These are phyloP conservation scores for Zaprionus africanus DNA, from an alignment of 1,140 invertebrate species.

Conservation along the genomic window DNA sequence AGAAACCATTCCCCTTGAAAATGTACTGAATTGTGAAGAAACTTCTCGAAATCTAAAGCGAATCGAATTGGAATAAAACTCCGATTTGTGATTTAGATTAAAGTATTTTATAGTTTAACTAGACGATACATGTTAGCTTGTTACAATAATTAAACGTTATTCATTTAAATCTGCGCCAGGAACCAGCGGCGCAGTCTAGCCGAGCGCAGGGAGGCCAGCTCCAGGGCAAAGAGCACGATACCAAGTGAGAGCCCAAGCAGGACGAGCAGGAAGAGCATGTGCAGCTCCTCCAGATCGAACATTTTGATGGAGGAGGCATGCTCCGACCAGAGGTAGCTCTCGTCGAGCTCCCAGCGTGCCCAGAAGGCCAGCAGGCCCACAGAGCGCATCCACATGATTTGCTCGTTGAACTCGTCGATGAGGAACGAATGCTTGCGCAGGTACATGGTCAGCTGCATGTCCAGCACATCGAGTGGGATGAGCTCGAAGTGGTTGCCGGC, in stretches of 20 bases:
- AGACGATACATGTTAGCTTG: too few species aligned
- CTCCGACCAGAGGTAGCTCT: conserved; percentile 8
- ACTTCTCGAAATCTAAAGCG: too few species aligned
- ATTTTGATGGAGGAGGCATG: conserved; percentile 22
- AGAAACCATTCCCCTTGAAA: too few species aligned
- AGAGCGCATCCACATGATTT: conserved; percentile 70
- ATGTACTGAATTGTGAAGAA: too few species aligned
- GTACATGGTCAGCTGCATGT: conserved; percentile 70
- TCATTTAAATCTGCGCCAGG: not conserved
- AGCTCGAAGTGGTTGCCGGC: conserved; percentile 33
- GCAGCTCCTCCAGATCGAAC: conserved; percentile 47
- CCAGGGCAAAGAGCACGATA: conserved; percentile 45
- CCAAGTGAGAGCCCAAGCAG: conserved; percentile 36
- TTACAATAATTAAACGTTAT: not conserved
- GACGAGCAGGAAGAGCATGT: conserved; percentile 54
- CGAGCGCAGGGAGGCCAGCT: conserved; percentile 41
- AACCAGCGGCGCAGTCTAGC: conserved; percentile 14
- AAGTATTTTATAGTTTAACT: too few species aligned
- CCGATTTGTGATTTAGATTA: too few species aligned
- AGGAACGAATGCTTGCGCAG: conserved; percentile 69
- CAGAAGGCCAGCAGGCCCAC: conserved; percentile 57
- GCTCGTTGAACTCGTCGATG: conserved; percentile 64
- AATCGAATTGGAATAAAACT: too few species aligned
- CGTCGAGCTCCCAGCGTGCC: conserved; percentile 56
- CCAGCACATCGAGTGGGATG: conserved; percentile 60